Conservation (phyloP, 2,113 vertebrate genomes). For the Steatornis caripensis region DNA sequence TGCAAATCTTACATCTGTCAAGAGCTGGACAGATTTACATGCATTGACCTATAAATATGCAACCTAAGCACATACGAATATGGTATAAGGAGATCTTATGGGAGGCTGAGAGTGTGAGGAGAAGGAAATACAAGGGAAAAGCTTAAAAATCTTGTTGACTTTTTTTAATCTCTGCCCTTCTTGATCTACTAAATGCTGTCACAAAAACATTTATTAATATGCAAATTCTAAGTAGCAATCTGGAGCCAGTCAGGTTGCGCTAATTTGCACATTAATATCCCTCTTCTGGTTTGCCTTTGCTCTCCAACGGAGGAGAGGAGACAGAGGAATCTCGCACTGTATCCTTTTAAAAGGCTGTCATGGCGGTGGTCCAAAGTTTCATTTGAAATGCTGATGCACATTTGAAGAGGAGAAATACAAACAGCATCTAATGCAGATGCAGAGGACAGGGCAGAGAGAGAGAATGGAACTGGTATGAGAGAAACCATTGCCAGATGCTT, state of each 20-base stretch:
- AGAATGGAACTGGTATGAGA: not conserved
- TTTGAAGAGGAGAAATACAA: conserved; percentile 20
- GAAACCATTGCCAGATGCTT: not conserved
- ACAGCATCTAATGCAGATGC: not conserved
- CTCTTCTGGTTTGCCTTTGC: conserved; percentile 72
- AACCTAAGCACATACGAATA: conserved; percentile 16
- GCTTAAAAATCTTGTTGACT: conserved; percentile 65
- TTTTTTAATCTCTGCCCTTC: conserved; percentile 72
- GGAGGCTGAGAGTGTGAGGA: not conserved
- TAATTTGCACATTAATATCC: conserved; percentile 87
- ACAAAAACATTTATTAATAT: conserved; percentile 86
- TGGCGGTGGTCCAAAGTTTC: not conserved
- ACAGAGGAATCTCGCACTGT: not conserved
- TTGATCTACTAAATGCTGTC: conserved; percentile 79
- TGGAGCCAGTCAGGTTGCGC: conserved; percentile 79
- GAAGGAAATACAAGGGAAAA: conserved; percentile 34
- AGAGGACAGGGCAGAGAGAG: not conserved
- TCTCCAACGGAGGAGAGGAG: not conserved
- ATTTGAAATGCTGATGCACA: conserved; percentile 29
- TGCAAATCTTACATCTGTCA: conserved; percentile 34
- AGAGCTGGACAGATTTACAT: conserved; percentile 24
- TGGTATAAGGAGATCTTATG: not conserved
- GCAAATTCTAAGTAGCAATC: conserved; percentile 83
- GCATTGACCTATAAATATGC: conserved; percentile 26
- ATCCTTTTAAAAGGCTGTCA: conserved; percentile 15